Percentiles rank a stretch among this genome's conserved stretches.
Evolutionary conservation across 2,888 invertebrate species (phyloP).

Genomic region (Sthenelais limicola): DNA sequence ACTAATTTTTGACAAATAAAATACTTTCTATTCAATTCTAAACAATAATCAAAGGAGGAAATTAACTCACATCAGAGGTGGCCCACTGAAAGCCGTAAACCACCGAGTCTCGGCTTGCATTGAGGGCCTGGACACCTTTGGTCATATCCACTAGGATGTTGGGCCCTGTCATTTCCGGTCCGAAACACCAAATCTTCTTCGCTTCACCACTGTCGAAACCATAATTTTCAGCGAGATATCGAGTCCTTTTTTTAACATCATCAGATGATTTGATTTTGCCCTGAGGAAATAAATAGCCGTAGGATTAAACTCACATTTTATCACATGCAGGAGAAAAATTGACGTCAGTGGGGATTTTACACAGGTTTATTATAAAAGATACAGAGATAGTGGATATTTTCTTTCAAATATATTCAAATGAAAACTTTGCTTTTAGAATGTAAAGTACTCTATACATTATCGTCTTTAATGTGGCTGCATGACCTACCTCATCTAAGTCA

Average conservation of each 20-base stretch:
- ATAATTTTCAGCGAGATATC: conserved; percentile 48
- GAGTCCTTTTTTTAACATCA: conserved; percentile 49
- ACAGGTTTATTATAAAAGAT: too few relatives aligned
- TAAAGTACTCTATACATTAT: too few relatives aligned
- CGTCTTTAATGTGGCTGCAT: too few relatives aligned
- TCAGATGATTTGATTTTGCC: conserved; percentile 37
- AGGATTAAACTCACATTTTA: too few relatives aligned
- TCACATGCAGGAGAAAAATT: too few relatives aligned
- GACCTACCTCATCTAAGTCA: conserved; percentile 50
- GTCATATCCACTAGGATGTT: conserved; percentile 53
- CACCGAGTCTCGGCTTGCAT: conserved; percentile 51
- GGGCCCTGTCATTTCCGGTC: conserved; percentile 51
- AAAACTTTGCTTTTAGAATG: too few relatives aligned
- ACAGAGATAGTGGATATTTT: too few relatives aligned
- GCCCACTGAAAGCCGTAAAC: conserved; percentile 53
- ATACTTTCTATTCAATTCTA: too few relatives aligned
- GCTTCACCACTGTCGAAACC: conserved; percentile 47
- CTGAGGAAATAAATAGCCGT: too few relatives aligned
- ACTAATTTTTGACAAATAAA: too few relatives aligned
- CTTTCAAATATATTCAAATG: too few relatives aligned
- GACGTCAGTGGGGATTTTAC: too few relatives aligned
- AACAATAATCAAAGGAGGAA: not conserved
- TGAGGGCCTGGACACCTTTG: conserved; percentile 50
- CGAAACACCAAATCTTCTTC: conserved; percentile 54
- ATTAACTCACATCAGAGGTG: conserved; percentile 43